These are phyloP conservation scores for Borostomias antarcticus DNA, from an alignment of 2,797 vertebrate species.

Conservation along the genomic window DNA sequence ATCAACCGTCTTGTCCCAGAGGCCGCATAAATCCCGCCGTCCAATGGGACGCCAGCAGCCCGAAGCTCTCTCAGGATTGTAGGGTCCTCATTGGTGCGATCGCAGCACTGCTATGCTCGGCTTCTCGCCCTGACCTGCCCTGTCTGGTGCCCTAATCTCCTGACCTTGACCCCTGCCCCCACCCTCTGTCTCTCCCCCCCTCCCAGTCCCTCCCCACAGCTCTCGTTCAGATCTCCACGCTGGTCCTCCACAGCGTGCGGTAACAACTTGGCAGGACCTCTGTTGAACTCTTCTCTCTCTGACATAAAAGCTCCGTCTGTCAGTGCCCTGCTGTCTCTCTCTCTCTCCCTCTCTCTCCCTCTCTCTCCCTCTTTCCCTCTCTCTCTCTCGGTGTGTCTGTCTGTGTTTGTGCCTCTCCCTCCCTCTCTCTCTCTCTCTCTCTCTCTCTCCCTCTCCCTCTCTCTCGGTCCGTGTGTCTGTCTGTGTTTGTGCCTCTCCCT, in stretches of 20 bases:
- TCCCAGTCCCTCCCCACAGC: constrained; percentile 7
- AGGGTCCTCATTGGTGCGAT: not conserved
- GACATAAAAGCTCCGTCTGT: not conserved
- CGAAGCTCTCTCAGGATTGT: not conserved
- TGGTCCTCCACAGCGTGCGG: not conserved
- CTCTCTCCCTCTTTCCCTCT: not conserved
- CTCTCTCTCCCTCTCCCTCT: not conserved
- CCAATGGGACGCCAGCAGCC: not conserved
- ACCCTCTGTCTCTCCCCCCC: not conserved
- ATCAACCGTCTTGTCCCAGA: constrained; percentile 22
- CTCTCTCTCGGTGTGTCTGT: not conserved
- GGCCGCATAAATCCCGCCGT: constrained; percentile 25
- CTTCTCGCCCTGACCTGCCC: not conserved
- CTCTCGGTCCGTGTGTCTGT: not conserved
- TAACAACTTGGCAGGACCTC: constrained; percentile 1
- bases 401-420: not conserved
- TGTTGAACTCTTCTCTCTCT: constrained; percentile 7
- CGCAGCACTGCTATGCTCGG: not conserved
- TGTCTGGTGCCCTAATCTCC: not conserved
- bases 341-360: not conserved
- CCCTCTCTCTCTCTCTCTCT: not conserved
- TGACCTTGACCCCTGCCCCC: not conserved
- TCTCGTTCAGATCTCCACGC: constrained; percentile 2
- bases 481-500: not conserved
- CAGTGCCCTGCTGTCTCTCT: not conserved